Evolutionary conservation across 2,113 vertebrate genomes (phyloP).

Genomic region (Glareola pratincola): DNA sequence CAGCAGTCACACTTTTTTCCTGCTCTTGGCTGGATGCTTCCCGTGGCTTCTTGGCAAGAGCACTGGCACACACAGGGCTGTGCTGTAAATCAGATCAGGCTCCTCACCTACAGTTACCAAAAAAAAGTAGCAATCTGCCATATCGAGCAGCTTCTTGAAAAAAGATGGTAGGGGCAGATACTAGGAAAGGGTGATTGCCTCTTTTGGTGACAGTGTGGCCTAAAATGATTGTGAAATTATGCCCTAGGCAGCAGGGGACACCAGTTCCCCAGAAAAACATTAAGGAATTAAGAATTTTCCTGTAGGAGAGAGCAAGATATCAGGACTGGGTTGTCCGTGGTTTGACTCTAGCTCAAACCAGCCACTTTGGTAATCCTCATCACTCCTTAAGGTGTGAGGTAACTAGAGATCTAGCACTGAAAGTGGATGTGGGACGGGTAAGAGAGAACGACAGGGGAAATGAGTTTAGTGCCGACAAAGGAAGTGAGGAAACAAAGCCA

Average conservation of each 20-base stretch:
- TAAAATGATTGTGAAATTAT: neutral
- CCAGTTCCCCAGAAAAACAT: neutral
- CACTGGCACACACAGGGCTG: neutral
- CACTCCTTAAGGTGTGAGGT: neutral
- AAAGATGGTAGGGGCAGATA: neutral
- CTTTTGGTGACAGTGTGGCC: neutral
- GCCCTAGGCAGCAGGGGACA: neutral
- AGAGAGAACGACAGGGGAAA: neutral
- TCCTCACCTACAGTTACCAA: neutral
- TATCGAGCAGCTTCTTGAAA: neutral
- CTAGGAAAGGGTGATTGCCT: neutral
- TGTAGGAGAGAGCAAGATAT: neutral
- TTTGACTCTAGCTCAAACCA: neutral
- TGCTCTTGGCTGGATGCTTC: neutral
- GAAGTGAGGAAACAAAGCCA: neutral
- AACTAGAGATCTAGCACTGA: neutral
- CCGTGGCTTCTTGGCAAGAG: neutral
- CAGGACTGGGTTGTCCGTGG: neutral
- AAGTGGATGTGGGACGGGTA: neutral
- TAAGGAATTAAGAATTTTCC: neutral
- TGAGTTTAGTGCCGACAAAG: neutral
- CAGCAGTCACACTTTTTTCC: neutral
- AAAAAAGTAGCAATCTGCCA: neutral
- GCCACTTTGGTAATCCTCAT: neutral
- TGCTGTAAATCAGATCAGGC: neutral